Conservation (phyloP, 2,888 invertebrate species). For the Adineta ricciae region DNA sequence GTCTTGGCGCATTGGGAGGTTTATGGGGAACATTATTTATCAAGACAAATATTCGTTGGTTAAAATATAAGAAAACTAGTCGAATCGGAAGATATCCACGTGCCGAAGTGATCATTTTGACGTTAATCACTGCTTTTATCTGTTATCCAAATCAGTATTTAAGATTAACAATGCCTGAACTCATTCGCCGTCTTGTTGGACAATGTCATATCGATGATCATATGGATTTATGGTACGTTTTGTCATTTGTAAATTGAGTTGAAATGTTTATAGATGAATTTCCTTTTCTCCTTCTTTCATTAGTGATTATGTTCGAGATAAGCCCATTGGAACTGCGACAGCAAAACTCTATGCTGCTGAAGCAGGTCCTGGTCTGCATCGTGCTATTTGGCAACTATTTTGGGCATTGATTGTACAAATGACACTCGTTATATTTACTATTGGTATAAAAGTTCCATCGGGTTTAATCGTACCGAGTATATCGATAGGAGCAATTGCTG, state of each 20-base stretch:
- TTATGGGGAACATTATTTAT: conserved; percentile 89
- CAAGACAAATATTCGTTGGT: conserved; percentile 89
- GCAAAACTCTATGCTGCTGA: conserved; percentile 46
- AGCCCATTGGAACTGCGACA: conserved; percentile 54
- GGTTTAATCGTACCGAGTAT: conserved; percentile 94
- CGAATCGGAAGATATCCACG: conserved; percentile 92
- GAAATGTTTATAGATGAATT: background rate
- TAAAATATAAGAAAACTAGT: conserved; percentile 79
- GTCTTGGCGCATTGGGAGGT: conserved; percentile 88
- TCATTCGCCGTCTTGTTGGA: conserved; percentile 83
- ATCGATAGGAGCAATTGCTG: conserved; percentile 85
- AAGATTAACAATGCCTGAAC: conserved; percentile 80
- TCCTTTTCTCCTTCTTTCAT: background rate
- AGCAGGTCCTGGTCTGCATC: conserved; percentile 73
- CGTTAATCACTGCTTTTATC: conserved; percentile 77
- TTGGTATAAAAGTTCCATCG: conserved; percentile 90
- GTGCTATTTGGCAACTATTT: conserved; percentile 75
- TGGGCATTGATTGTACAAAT: conserved; percentile 78
- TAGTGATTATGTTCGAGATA: conserved; percentile 77
- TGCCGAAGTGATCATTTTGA: conserved; percentile 68
- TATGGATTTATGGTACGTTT: conserved; percentile 57
- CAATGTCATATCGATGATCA: conserved; percentile 80
- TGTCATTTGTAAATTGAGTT: no score
- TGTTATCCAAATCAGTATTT: conserved; percentile 95
- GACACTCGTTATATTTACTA: conserved; percentile 87